Evolutionary conservation across 2,888 invertebrate genomes (phyloP).

Genomic region (Lepidonotus clava): DNA sequence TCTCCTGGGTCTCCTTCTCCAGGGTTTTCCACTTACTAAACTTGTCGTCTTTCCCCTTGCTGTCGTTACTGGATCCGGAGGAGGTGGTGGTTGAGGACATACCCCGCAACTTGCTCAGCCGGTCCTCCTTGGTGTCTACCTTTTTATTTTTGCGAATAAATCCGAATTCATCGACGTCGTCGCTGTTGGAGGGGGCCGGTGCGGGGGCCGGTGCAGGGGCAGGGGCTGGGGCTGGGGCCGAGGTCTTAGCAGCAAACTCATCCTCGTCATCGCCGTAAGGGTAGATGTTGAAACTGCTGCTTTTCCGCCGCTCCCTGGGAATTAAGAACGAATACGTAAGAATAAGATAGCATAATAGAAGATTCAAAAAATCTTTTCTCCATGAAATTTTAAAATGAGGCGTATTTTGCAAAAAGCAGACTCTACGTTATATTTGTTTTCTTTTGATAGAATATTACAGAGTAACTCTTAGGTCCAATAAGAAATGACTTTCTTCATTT

Average conservation of each 20-base stretch:
- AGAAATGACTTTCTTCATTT: too few relatives aligned
- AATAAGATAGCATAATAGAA: background rate
- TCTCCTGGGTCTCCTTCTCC: slow-evolving; percentile 2
- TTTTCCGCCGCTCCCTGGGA: slow-evolving; percentile 56
- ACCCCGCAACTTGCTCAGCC: background rate
- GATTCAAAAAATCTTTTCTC: too few relatives aligned
- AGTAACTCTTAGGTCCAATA: too few relatives aligned
- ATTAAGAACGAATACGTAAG: background rate
- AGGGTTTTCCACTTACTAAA: slow-evolving; percentile 30
- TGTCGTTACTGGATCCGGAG: background rate
- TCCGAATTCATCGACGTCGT: slow-evolving; percentile 38
- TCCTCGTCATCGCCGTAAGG: slow-evolving; percentile 58
- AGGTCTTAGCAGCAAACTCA: background rate
- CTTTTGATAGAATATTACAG: too few relatives aligned
- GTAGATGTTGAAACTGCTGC: slow-evolving; percentile 57
- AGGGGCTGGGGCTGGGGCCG: background rate
- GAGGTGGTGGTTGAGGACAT: background rate
- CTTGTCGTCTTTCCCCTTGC: slow-evolving; percentile 22
- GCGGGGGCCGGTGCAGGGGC: slow-evolving; percentile 9
- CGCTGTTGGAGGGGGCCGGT: slow-evolving; percentile 8
- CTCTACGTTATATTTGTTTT: too few relatives aligned
- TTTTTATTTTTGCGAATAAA: background rate
- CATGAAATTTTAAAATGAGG: too few relatives aligned
- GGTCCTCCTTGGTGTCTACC: slow-evolving; percentile 9
- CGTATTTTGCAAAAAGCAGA: too few relatives aligned